Conservation (phyloP, 35 echinoderm and acorn worm genomes). For the Heliocidaris tuberculata region DNA sequence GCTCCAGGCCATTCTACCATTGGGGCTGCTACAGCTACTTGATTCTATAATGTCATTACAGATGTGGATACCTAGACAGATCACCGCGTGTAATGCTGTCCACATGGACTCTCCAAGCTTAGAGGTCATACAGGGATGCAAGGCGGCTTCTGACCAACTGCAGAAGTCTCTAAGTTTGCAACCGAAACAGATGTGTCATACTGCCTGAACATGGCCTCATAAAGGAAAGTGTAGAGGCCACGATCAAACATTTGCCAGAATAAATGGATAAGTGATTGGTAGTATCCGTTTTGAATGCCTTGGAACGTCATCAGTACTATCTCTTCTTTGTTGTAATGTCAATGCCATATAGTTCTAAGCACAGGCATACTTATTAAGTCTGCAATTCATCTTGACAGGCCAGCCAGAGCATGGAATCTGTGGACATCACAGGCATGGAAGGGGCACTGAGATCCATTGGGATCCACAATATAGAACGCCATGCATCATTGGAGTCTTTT, state of each 20-base stretch:
- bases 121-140: neutral
- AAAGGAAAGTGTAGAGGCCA: neutral
- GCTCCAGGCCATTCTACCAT: neutral
- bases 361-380: too few species aligned
- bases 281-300: too few species aligned
- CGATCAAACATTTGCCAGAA: neutral
- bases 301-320: neutral
- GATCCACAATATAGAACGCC: too few species aligned
- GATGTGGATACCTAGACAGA: neutral
- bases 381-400: too few species aligned
- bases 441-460: too few species aligned
- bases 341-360: neutral
- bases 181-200: neutral
- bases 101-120: neutral
- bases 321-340: neutral
- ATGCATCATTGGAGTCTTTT: too few species aligned
- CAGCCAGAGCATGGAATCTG: too few species aligned
- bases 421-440: too few species aligned
- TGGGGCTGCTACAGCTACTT: neutral
- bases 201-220: neutral
- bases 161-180: neutral
- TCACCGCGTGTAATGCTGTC: neutral
- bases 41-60: neutral
- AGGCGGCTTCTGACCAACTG: neutral
- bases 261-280: neutral